phyloP scores from a whole-genome alignment of 2,888 invertebrate genomes.

The Scotopteryx bipunctaria region DNA sequence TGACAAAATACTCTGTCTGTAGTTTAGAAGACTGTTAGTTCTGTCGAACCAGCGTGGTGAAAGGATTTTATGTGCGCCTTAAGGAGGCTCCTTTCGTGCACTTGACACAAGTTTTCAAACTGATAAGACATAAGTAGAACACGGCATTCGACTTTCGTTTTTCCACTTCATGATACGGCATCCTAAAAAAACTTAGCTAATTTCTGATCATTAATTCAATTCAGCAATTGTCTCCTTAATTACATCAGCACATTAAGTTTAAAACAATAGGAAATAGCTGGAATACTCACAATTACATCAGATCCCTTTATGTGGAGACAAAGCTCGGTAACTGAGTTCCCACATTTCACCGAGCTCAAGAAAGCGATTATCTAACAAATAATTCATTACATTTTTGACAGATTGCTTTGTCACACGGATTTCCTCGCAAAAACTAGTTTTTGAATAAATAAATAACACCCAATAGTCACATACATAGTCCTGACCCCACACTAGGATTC shows the following conservation, averaged over 20 bases:
- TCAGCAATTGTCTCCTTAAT: slow-evolving; percentile 7
- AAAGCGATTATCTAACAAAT: slow-evolving; percentile 31
- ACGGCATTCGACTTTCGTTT: too few relatives aligned
- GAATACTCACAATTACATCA: slow-evolving; percentile 20
- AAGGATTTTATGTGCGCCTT: too few relatives aligned
- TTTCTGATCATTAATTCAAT: slow-evolving; percentile 4
- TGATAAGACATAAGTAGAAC: too few relatives aligned
- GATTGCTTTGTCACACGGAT: background rate
- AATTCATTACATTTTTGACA: slow-evolving; percentile 6
- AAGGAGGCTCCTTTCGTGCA: too few relatives aligned
- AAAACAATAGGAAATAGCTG: slow-evolving; percentile 26
- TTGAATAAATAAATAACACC: too few relatives aligned
- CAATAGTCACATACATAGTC: too few relatives aligned
- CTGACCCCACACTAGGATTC: too few relatives aligned
- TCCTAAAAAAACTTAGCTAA: background rate
- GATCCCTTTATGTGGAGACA: slow-evolving; percentile 26
- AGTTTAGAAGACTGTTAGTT: too few relatives aligned
- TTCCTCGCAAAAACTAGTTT: background rate
- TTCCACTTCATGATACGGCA: too few relatives aligned
- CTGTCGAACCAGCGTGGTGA: too few relatives aligned
- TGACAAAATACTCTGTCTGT: too few relatives aligned
- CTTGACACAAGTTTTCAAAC: too few relatives aligned
- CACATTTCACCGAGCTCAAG: slow-evolving; percentile 31
- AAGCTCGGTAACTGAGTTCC: slow-evolving; percentile 24
- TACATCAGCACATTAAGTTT: slow-evolving; percentile 14